These are phyloP conservation scores for Chaetorhynchus papuensis DNA, from an alignment of 2,113 vertebrate species.

Conservation along the genomic window DNA sequence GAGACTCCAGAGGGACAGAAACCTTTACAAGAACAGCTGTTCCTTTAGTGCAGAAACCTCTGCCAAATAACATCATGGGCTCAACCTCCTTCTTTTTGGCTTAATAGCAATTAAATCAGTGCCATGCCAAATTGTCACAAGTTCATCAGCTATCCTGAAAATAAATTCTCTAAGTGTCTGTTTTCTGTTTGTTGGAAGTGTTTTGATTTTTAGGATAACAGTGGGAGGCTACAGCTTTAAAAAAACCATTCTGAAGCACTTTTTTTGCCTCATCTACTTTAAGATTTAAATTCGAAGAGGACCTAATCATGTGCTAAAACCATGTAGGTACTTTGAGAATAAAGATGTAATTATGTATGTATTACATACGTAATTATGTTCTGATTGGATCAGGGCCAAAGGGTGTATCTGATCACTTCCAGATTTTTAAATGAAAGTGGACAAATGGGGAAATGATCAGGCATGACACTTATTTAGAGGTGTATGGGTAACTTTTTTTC, in stretches of 20 bases:
- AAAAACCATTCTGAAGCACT: neutral
- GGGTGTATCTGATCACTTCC: neutral
- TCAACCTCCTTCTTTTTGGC: neutral
- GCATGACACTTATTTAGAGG: neutral
- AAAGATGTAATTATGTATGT: neutral
- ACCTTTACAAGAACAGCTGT: neutral
- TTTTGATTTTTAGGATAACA: neutral
- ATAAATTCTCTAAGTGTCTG: neutral
- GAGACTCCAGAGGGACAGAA: neutral
- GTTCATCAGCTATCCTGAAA: neutral
- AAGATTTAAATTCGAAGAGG: neutral
- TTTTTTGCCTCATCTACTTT: neutral
- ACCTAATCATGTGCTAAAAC: neutral
- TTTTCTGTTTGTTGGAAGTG: neutral
- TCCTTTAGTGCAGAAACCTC: neutral
- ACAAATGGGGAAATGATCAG: neutral
- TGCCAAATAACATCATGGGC: neutral
- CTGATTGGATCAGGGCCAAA: neutral
- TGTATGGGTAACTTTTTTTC: neutral
- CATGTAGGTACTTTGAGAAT: neutral
- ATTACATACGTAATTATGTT: neutral
- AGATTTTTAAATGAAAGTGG: neutral
- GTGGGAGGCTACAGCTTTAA: neutral
- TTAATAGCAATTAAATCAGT: neutral
- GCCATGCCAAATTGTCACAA: neutral